Base-by-base conservation (phyloP, 2,888 invertebrate genomes). In the Melolontha melolontha region DNA sequence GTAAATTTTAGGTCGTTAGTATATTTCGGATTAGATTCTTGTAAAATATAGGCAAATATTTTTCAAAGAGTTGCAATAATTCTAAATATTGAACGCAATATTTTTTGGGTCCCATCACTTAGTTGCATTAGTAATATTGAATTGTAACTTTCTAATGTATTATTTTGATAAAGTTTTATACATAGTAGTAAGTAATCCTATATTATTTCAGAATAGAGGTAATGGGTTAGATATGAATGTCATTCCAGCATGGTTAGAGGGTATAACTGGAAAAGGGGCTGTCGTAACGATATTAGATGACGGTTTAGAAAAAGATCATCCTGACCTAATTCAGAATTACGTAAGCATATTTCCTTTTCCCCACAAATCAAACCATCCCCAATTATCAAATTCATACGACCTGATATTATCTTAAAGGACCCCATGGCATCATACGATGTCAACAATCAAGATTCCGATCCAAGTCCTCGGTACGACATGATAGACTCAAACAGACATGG, bases 251-350 rank as follows among this genome's bases (percentile, higher is more conserved):
- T 98, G 98, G 98, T 88, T 91, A 79, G 92, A 94, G 83, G 97
- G 97, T 57, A 91, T 95, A 79, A 97, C 97, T 0, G 98, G 98
- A 40, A 91, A 91, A 77, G 96, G 96, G 40, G 93, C 98, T 16
- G 97, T 97, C 14, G 97, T 98, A 71, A 97, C 98, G 54, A 98
- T 98, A 75, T 88, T 98, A 57, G 98, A 98, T 81, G 98, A 98
- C 81, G 98, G 98, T 27, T 87, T 98, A 44, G 97, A 98, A 82
- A 96, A 94, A 70, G 94, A 96, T 84, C 97, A 98, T 85, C 97
- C 97, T 0, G 98, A 98, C 83, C 89, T 98, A 73, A 84, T 89
- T 64, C 88, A 89, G 75, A 98, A 98, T 86, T 98, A 97, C 84
- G 97, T 97, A 86, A 92, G 95, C 91, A 14, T 41, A 11, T 44